These are phyloP conservation scores for Ichneumoninae sp. DNA, from an alignment of 2,888 invertebrate genomes.

Conservation along the genomic window DNA sequence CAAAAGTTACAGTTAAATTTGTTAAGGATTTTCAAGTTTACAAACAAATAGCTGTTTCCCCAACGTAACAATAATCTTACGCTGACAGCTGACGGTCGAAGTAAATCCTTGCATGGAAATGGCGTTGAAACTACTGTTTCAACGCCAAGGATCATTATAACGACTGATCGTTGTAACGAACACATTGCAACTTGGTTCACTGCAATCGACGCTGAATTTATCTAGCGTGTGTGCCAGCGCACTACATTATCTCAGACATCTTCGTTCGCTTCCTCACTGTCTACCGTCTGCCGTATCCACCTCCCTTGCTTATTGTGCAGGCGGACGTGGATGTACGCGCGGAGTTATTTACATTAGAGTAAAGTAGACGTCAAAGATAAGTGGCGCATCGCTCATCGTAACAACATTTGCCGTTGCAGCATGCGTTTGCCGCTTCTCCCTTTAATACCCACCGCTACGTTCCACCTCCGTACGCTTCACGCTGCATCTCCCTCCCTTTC, in stretches of 20 bases:
- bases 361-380: constrained; percentile 66
- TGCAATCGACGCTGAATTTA: not conserved
- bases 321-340: constrained; percentile 34
- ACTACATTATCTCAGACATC: not conserved
- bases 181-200: not conserved
- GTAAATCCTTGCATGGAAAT: not conserved
- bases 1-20: not conserved
- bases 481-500: not conserved
- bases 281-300: not conserved
- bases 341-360: constrained; percentile 60
- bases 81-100: too few relatives aligned
- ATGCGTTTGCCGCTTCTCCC: constrained; percentile 34
- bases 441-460: not conserved
- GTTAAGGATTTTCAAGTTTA: not conserved
- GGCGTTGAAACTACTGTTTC: not conserved
- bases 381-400: constrained; percentile 65
- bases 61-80: not conserved
- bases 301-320: constrained; percentile 1
- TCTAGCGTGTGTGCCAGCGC: not conserved
- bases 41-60: not conserved
- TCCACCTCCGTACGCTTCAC: constrained; percentile 1
- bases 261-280: constrained; percentile 7
- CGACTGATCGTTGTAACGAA: not conserved
- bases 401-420: constrained; percentile 52
- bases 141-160: not conserved